These are phyloP conservation scores for Tachina fera DNA, from an alignment of 2,888 invertebrate genomes.

Conservation along the genomic window DNA sequence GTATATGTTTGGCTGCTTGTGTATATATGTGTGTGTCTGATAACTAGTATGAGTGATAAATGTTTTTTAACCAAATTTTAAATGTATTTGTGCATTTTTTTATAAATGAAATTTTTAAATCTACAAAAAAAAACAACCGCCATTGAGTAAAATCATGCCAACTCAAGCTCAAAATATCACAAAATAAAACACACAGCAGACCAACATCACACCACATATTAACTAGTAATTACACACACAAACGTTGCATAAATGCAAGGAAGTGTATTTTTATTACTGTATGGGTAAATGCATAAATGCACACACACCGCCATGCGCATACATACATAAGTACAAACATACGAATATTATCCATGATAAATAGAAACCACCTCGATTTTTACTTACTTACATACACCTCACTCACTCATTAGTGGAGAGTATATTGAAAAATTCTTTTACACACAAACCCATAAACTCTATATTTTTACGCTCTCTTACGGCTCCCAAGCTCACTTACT, in stretches of 20 bases:
- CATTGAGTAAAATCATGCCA: slow-evolving; percentile 59
- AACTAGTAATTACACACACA: slow-evolving; percentile 11
- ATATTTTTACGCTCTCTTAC: slow-evolving; percentile 9
- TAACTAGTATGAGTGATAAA: slow-evolving; percentile 27
- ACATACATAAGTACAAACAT: not conserved
- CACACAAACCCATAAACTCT: slow-evolving; percentile 39
- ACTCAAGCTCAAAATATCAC: slow-evolving; percentile 53
- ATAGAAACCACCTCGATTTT: slow-evolving; percentile 52
- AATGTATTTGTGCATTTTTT: slow-evolving; percentile 31
- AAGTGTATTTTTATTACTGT: slow-evolving; percentile 43
- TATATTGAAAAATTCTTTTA: slow-evolving; percentile 53
- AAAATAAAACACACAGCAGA: slow-evolving; percentile 47
- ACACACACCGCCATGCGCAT: not conserved
- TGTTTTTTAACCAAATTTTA: slow-evolving; percentile 17
- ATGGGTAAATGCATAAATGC: slow-evolving; percentile 47
- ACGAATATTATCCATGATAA: slow-evolving; percentile 2
- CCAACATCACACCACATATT: slow-evolving; percentile 52
- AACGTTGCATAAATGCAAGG: slow-evolving; percentile 49
- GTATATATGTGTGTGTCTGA: slow-evolving; percentile 5
- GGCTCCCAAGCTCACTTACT: slow-evolving; percentile 40
- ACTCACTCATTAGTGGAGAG: slow-evolving; percentile 43
- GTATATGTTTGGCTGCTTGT: not conserved
- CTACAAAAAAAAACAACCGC: slow-evolving; percentile 47
- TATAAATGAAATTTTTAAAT: slow-evolving; percentile 34
- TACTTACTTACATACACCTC: slow-evolving; percentile 43